Conservation (phyloP, 2,113 vertebrate species). For the Indicator indicator region DNA sequence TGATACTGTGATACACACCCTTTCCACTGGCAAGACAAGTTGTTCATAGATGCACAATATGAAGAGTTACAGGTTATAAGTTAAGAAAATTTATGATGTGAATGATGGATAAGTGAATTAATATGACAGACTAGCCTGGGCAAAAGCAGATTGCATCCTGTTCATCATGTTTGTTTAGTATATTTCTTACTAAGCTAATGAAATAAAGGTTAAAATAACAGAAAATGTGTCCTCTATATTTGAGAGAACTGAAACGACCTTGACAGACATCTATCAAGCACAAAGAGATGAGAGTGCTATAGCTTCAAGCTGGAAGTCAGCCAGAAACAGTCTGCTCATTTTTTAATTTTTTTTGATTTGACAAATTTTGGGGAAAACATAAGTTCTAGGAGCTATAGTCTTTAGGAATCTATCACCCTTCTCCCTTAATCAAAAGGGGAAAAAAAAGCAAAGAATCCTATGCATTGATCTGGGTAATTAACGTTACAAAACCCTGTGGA, state of each 20-base stretch:
- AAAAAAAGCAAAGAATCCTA: background rate
- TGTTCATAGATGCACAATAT: background rate
- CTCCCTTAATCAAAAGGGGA: background rate
- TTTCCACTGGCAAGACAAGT: fast-evolving
- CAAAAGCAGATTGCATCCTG: background rate
- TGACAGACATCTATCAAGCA: fast-evolving
- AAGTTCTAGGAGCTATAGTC: background rate
- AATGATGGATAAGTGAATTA: background rate
- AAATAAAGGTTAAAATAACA: background rate
- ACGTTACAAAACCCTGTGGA: background rate
- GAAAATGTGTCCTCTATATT: background rate
- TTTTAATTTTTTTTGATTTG: background rate
- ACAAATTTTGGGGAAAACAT: background rate
- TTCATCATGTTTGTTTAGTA: background rate
- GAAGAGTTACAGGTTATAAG: background rate
- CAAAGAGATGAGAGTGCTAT: background rate
- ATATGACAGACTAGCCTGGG: background rate
- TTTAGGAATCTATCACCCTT: background rate
- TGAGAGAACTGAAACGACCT: background rate
- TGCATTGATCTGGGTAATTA: background rate
- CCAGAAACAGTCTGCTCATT: background rate
- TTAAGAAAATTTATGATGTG: background rate
- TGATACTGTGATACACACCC: too few species aligned
- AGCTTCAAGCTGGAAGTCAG: background rate
- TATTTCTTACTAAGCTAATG: background rate